Conservation (phyloP, 2,888 invertebrate species). For the Megastigmus dorsalis region DNA sequence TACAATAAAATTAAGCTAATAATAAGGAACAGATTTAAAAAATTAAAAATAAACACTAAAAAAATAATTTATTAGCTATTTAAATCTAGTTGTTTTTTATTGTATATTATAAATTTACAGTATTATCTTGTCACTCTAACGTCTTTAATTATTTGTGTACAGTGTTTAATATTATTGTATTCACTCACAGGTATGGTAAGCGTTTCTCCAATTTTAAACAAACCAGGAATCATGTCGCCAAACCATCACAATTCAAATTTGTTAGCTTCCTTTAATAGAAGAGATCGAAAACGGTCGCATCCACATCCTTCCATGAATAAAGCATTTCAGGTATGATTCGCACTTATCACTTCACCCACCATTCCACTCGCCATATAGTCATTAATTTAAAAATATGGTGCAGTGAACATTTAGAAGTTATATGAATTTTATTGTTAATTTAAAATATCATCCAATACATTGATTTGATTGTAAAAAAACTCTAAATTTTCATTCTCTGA, state of each 20-base stretch:
- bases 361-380: neutral
- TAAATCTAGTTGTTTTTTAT: neutral
- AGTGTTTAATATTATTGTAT: no score
- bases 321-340: slow-evolving; percentile 76
- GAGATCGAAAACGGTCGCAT: slow-evolving; percentile 77
- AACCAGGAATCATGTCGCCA: slow-evolving; percentile 73
- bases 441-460: no score
- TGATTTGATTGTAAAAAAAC: slow-evolving; percentile 14
- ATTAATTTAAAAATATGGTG: slow-evolving; percentile 14
- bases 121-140: neutral
- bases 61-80: neutral
- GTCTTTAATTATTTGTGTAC: slow-evolving; percentile 9
- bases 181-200: slow-evolving; percentile 65
- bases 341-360: slow-evolving; percentile 36
- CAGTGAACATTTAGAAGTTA: neutral
- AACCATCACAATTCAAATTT: slow-evolving; percentile 72
- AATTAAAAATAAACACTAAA: neutral
- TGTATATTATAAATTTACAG: neutral
- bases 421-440: slow-evolving; percentile 5
- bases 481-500: slow-evolving; percentile 1
- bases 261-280: slow-evolving; percentile 70
- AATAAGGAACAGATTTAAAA: no score
- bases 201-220: slow-evolving; percentile 76
- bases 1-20: neutral
- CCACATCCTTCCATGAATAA: slow-evolving; percentile 78